A percentile compares a stretch with the other conserved stretches of the same genome.
Conservation (phyloP, 2,888 invertebrate species). For the Bellardia bayeri region DNA sequence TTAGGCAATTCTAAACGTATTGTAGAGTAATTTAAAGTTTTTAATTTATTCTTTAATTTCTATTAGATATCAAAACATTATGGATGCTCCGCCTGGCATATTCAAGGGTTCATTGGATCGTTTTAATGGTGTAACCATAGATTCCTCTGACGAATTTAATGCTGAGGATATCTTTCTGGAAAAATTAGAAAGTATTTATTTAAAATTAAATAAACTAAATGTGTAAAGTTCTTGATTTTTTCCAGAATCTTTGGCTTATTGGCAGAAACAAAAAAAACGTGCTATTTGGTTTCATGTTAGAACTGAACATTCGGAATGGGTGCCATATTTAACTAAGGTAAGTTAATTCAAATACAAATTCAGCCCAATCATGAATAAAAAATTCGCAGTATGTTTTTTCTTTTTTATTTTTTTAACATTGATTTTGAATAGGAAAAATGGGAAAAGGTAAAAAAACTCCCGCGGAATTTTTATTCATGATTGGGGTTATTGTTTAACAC, state of each 20-base stretch:
- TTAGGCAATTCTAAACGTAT: background rate
- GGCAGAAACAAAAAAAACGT: conserved; percentile 87
- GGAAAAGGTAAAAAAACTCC: too few relatives aligned
- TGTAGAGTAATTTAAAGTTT: background rate
- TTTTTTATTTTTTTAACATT: too few relatives aligned
- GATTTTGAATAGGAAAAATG: too few relatives aligned
- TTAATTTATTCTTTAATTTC: background rate
- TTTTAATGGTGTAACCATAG: conserved; percentile 90
- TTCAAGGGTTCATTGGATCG: conserved; percentile 87
- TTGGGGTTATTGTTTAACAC: too few relatives aligned
- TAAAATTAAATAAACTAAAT: background rate
- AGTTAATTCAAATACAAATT: conserved; percentile 30
- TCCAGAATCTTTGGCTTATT: conserved; percentile 89
- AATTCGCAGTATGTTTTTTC: too few relatives aligned
- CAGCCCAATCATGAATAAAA: too few relatives aligned
- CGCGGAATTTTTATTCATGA: too few relatives aligned
- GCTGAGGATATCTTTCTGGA: conserved; percentile 84
- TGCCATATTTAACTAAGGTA: conserved; percentile 90
- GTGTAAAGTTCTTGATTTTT: conserved; percentile 71
- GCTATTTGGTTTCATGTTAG: conserved; percentile 93
- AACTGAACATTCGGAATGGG: conserved; percentile 89
- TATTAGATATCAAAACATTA: conserved; percentile 71
- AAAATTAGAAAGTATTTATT: conserved; percentile 87
- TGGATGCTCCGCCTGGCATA: conserved; percentile 79
- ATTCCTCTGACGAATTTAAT: conserved; percentile 87